A percentile compares a stretch with the other conserved stretches of the same genome.
Conservation (phyloP, 2,113 vertebrate genomes). For the Calcarius ornatus region DNA sequence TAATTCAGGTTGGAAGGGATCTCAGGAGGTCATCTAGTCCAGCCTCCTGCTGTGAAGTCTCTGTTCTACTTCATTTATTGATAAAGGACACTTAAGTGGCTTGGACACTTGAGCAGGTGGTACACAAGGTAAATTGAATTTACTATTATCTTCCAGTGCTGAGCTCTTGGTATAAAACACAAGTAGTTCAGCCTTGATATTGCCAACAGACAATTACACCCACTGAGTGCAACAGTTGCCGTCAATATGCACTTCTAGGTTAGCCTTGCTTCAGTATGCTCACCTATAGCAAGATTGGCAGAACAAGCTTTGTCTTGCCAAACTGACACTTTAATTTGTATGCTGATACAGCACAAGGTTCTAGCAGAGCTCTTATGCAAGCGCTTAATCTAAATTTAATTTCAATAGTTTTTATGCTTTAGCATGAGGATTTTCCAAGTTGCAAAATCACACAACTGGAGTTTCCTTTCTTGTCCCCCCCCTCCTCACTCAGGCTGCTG, state of each 20-base stretch:
- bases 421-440: neutral
- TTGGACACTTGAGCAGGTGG: neutral
- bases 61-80: neutral
- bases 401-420: neutral
- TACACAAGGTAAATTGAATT: neutral
- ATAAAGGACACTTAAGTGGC: neutral
- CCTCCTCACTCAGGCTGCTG: neutral
- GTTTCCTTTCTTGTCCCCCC: neutral
- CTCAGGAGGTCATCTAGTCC: neutral
- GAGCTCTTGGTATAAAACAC: neutral
- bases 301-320: constrained; percentile 19
- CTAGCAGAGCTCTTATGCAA: neutral
- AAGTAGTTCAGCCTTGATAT: neutral
- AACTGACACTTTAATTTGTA: neutral
- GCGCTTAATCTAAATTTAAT: neutral
- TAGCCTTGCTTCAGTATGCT: neutral
- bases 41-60: neutral
- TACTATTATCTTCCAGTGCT: neutral
- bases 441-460: neutral
- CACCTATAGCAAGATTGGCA: neutral
- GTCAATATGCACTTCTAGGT: neutral
- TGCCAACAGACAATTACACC: neutral
- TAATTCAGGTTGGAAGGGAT: neutral
- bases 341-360: constrained; percentile 1
- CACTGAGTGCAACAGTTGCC: neutral